Conservation (phyloP, 2,888 invertebrate species). For the Philaethria dido region DNA sequence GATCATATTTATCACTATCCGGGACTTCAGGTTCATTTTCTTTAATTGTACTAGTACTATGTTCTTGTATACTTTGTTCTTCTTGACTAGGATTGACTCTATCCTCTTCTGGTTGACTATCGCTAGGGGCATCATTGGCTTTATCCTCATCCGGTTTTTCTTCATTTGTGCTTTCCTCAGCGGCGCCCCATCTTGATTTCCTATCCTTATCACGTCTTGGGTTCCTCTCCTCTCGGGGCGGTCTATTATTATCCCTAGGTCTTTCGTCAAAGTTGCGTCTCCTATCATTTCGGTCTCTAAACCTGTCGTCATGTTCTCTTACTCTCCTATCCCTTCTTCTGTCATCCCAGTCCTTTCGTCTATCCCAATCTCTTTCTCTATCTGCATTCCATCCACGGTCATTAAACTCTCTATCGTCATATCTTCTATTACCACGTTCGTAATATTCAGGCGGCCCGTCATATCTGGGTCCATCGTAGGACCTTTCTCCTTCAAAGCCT, state of each 20-base stretch:
- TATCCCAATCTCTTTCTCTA: constrained; percentile 59
- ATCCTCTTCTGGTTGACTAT: constrained; percentile 32
- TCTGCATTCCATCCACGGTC: constrained; percentile 71
- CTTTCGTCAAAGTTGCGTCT: constrained; percentile 59
- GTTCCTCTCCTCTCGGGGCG: constrained; percentile 50
- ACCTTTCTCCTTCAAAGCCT: constrained; percentile 55
- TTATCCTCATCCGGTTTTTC: constrained; percentile 17
- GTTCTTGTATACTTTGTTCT: constrained; percentile 32
- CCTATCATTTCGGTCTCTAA: constrained; percentile 54
- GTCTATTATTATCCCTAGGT: constrained; percentile 33
- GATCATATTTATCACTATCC: constrained; percentile 24
- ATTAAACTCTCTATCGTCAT: constrained; percentile 71
- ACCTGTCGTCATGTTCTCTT: constrained; percentile 62
- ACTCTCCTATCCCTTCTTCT: constrained; percentile 59
- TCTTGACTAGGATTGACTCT: constrained; percentile 34
- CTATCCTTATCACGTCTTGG: constrained; percentile 67
- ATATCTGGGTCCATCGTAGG: constrained; percentile 56
- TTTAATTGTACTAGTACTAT: constrained; percentile 32
- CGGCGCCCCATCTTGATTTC: constrained; percentile 76
- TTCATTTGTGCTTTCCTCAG: constrained; percentile 53
- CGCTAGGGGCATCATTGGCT: constrained; percentile 39
- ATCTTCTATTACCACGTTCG: constrained; percentile 69
- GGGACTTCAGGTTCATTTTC: constrained; percentile 20
- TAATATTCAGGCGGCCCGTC: constrained; percentile 72
- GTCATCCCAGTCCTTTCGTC: constrained; percentile 65